Conservation (phyloP, 2,888 invertebrate species). For the Sicus ferrugineus region DNA sequence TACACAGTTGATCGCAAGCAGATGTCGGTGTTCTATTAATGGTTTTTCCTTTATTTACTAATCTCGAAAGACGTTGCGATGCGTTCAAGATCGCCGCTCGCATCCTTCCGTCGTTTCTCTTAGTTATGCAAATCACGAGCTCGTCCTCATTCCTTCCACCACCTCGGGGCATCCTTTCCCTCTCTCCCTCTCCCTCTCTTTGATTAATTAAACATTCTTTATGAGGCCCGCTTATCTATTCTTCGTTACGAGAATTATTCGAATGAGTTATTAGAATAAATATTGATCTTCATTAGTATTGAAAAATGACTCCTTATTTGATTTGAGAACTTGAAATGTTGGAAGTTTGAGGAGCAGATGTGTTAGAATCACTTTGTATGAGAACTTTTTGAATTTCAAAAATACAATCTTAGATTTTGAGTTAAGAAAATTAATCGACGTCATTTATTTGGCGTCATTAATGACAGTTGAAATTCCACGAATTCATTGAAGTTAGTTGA, state of each 20-base stretch:
- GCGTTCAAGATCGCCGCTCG: background rate
- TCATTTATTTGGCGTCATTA: no score
- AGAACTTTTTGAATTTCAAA: no score
- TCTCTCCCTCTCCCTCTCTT: background rate
- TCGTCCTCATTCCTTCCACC: background rate
- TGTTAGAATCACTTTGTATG: no score
- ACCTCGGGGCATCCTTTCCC: slow-evolving; percentile 16
- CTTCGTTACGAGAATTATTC: slow-evolving; percentile 10
- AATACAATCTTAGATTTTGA: no score
- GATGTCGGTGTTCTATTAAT: slow-evolving; percentile 13
- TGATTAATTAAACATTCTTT: slow-evolving; percentile 28
- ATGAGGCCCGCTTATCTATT: slow-evolving; percentile 13
- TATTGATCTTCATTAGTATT: slow-evolving; percentile 55
- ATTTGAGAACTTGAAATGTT: background rate
- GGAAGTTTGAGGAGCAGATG: background rate
- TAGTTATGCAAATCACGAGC: slow-evolving; percentile 27
- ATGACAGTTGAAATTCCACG: no score
- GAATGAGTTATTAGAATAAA: slow-evolving; percentile 47
- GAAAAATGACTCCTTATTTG: slow-evolving; percentile 15
- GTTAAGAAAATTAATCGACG: no score
- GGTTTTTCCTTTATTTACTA: slow-evolving; percentile 7
- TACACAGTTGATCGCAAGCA: background rate
- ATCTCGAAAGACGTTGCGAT: slow-evolving; percentile 1
- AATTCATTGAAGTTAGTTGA: no score
- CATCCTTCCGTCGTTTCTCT: slow-evolving; percentile 28